These are phyloP conservation scores for Yponomeuta malinellus DNA, from an alignment of 2,888 invertebrate genomes.

Conservation along the genomic window DNA sequence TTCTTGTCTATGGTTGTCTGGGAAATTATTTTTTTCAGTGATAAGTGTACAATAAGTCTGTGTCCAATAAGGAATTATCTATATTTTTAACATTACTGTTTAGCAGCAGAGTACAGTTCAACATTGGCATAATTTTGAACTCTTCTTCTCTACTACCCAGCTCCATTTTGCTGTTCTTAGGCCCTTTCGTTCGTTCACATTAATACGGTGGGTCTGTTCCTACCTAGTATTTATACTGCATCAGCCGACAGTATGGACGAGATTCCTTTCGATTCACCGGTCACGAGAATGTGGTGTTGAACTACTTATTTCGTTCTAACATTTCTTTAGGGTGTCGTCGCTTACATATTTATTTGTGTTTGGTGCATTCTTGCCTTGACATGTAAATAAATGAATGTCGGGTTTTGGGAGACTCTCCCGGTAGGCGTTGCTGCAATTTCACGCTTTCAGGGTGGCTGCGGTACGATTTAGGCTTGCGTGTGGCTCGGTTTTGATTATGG, in stretches of 20 bases:
- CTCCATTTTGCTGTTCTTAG: too few species aligned
- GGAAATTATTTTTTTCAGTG: too few species aligned
- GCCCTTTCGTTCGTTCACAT: too few species aligned
- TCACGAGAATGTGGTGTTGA: not conserved
- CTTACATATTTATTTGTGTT: constrained; percentile 72
- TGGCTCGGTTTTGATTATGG: not conserved
- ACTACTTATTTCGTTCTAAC: not conserved
- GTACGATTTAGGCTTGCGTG: not conserved
- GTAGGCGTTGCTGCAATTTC: constrained; percentile 48
- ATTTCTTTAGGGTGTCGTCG: constrained; percentile 8
- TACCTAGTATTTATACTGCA: not conserved
- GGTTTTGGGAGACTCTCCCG: constrained; percentile 31
- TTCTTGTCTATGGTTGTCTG: too few species aligned
- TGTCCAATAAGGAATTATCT: too few species aligned
- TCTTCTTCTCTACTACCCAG: too few species aligned
- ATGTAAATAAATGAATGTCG: constrained; percentile 63
- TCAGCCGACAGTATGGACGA: not conserved
- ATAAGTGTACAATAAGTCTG: too few species aligned
- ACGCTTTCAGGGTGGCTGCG: constrained; percentile 62
- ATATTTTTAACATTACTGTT: too few species aligned
- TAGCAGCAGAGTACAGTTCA: too few species aligned
- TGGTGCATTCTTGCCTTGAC: constrained; percentile 68
- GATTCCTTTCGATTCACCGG: too few species aligned
- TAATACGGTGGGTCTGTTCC: not conserved
- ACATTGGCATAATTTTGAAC: too few species aligned